Evolutionary conservation across 2,113 vertebrate species (phyloP).

Genomic region (Psephotus haematonotus): DNA sequence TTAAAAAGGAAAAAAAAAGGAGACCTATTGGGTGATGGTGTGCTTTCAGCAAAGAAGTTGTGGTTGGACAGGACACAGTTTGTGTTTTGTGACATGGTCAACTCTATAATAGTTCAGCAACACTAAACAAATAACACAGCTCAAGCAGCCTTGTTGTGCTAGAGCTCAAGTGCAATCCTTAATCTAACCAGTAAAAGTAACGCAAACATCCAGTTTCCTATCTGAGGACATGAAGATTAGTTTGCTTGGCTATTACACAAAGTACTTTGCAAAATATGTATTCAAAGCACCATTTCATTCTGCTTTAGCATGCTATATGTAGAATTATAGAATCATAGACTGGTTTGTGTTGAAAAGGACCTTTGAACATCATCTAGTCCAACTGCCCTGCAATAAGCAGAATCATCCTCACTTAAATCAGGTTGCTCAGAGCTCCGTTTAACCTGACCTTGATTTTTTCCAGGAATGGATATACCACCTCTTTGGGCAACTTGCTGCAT

Average conservation of each 20-base stretch:
- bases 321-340: background rate
- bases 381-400: rapidly evolving
- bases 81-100: rapidly evolving
- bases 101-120: conserved; percentile 9
- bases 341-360: background rate
- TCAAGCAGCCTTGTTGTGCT: background rate
- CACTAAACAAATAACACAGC: conserved; percentile 22
- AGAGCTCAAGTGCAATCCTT: background rate
- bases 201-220: conserved; percentile 17
- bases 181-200: conserved; percentile 27
- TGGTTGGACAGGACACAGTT: background rate
- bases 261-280: background rate
- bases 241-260: background rate
- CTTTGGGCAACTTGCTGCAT: background rate
- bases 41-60: background rate
- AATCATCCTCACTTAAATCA: background rate
- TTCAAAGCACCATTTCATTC: background rate
- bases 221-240: conserved; percentile 48
- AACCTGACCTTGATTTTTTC: background rate
- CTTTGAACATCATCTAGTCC: background rate
- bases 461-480: background rate
- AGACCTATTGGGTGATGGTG: background rate
- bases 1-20: background rate
- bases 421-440: background rate
- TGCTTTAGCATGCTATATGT: background rate